Evolutionary conservation across 2,113 vertebrate species (phyloP), one percentile per base, ranked within the genome.

Genomic region (Pollimyrus isidori): DNA sequence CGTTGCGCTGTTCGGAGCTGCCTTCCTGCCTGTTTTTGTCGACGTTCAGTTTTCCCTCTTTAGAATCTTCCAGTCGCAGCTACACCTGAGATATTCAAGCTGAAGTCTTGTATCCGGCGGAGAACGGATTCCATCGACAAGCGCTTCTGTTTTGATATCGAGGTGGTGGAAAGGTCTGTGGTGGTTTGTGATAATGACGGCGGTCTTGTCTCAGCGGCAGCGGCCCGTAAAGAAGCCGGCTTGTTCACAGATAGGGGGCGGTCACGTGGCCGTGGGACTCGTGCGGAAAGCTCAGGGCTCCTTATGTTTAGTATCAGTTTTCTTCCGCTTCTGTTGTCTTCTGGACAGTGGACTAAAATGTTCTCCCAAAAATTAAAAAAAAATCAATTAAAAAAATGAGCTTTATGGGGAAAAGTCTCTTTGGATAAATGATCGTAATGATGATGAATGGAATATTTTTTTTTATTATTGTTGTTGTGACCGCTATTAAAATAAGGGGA

Each of bases 121-220:
- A 99, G 99, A 94, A 98, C 98, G 0, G 98, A 99, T 93, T 99
- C 98, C 84, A 99, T 99, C 91, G 98, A 99, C 95, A 99, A 98
- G 87, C 97, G 98, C 26, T 99, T 99, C 96, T 99, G 98, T 94
- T 99, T 99, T 0, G 98, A 99, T 93, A 96, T 99, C 30, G 98
- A 99, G 96, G 97, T 99, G 10, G 94, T 96, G 48, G 98, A 99
- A 93, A 98, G 98, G 98, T 99, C 92, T 96, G 97, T 93, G 3
- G 87, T 6, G 39, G 2, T 11, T 19, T 11, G 7, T 52, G 23
- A 84, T 84, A 7, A 17, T 84, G 82, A 11, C 21, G 21, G 39
- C 9, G 45, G 23, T 26, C 80, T 45, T 2, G 45, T 39, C 80
- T 83, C 5, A 39, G 26, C 11, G 0, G 45, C 82, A n/a, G 39